Evolutionary conservation across 92 coral and sea anemone genomes (phyloP).

Genomic region (Blastomussa wellsi): DNA sequence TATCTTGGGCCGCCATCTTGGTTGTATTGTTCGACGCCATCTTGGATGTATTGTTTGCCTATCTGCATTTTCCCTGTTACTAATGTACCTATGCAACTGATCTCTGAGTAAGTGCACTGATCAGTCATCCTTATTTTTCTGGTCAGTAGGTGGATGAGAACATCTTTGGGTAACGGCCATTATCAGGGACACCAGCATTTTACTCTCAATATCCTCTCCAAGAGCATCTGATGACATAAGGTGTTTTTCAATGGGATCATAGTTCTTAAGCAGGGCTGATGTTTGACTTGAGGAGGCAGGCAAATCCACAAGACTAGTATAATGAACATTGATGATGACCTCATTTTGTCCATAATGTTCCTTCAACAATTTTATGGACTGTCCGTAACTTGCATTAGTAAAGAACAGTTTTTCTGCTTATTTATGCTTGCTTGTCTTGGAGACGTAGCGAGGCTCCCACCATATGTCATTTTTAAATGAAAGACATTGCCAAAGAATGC

Average conservation of each 20-base stretch:
- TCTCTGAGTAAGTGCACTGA: neutral
- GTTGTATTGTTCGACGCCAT: no score
- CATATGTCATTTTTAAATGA: no score
- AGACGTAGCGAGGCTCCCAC: no score
- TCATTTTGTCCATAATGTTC: slow-evolving; percentile 30
- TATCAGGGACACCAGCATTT: slow-evolving; percentile 8
- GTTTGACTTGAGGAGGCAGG: slow-evolving; percentile 26
- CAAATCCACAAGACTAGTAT: slow-evolving; percentile 38
- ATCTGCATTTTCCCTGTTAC: neutral
- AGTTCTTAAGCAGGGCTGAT: slow-evolving; percentile 8
- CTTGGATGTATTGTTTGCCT: no score
- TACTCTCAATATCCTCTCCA: slow-evolving; percentile 3
- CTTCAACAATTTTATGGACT: slow-evolving; percentile 17
- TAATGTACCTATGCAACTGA: neutral
- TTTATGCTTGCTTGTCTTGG: no score
- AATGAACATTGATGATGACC: no score
- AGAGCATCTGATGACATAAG: slow-evolving; percentile 6
- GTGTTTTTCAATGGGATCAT: slow-evolving; percentile 9
- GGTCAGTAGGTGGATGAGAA: neutral
- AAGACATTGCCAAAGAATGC: no score
- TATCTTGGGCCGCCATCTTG: no score
- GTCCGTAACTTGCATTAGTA: slow-evolving; percentile 27
- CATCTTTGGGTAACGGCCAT: slow-evolving; percentile 2
- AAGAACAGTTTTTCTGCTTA: slow-evolving; percentile 20
- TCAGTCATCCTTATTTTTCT: neutral